Evolutionary conservation across 2,797 vertebrate genomes (phyloP), one percentile per base, ranked within the genome.

Genomic region (Labeo calbasu): DNA sequence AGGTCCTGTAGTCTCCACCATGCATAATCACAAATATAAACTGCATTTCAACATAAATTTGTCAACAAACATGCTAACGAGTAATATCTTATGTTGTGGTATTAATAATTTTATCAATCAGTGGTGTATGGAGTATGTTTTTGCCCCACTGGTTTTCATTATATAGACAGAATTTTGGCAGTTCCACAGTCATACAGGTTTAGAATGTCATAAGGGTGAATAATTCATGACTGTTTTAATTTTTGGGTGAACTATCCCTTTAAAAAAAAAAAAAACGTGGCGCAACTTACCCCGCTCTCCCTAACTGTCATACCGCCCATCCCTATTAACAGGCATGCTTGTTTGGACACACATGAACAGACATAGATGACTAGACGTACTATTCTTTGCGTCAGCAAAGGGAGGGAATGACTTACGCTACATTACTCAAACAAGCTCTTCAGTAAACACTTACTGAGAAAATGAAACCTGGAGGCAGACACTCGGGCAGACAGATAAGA

Each of bases 401-500:
- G 55, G 46, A 66, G 21, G 43, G 65, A 7, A 61, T 51, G n/a
- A 10, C 63, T 79, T 65, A 5, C 61, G 11, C n/a, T 28, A 59
- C 36, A 36, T 61, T 68, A 75, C 32, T 66, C 75, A 46, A 9
- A 53, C 11, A 70, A 66, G 73, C 21, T 72, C 57, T 75, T 75
- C n/a, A 48, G 69, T 51, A 83, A 25, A 46, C 63, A 36, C n/a
- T 36, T 50, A 14, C 66, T 51, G 43, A 43, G 50, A 77, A 83
- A 23, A 77, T 77, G 28, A 65, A 77, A 53, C 53, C 25, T 63
- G 36, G 55, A 46, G 63, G 53, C 55, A 71, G 59, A 73, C 46
- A 73, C 40, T 77, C 4, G 48, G 78, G 71, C 25, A 80, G 78
- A 79, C 63, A 68, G 81, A 87, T 86, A 84, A 85, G 69, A 73